Percentiles rank a stretch among this genome's conserved stretches.
Evolutionary conservation across 2,113 vertebrate species (phyloP).

Genomic region (Theropithecus gelada): DNA sequence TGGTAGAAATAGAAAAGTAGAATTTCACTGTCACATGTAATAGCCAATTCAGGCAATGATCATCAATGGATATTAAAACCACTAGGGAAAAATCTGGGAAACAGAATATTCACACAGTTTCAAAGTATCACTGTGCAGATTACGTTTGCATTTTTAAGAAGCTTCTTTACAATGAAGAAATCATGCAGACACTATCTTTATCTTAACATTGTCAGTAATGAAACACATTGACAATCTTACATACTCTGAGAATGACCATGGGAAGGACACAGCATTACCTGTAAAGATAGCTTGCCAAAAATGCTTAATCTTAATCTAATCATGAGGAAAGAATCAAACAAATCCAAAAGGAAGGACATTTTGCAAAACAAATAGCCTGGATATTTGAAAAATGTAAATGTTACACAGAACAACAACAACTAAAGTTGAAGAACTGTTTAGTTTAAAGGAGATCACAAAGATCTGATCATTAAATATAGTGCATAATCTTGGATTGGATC

Average conservation of each 20-base stretch:
- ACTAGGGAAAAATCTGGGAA: background rate
- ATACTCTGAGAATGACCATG: background rate
- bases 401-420: background rate
- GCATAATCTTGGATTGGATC: background rate
- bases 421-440: background rate
- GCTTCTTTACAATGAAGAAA: background rate
- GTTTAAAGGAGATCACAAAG: background rate
- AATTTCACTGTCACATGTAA: background rate
- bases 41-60: background rate
- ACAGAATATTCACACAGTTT: background rate
- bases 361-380: background rate
- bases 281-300: background rate
- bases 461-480: background rate
- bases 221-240: background rate
- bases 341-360: background rate
- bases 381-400: background rate
- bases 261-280: background rate
- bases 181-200: background rate
- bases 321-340: background rate
- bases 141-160: background rate
- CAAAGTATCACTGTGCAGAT: background rate
- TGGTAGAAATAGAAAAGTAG: background rate
- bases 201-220: background rate
- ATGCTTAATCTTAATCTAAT: background rate
- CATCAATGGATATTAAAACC: background rate